Base-by-base conservation (phyloP, 2,888 invertebrate genomes). In the Meteorus cinctellus region DNA sequence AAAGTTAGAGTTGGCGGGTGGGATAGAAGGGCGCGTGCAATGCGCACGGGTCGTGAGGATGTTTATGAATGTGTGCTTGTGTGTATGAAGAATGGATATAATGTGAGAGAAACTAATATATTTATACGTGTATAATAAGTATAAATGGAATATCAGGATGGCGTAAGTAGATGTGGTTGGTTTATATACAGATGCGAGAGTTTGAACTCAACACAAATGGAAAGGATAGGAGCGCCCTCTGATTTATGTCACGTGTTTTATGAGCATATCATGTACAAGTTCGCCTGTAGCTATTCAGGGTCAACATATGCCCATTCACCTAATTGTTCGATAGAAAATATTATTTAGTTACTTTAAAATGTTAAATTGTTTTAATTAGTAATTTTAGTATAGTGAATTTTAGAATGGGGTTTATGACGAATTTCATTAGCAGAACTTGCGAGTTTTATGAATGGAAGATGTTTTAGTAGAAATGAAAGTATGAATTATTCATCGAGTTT, bases 201-300 rank as follows among this genome's bases (percentile, higher is more conserved):
- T 74, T 29, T 0, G 29, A n/a, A 19, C 29, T 31, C 60, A 31
- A 41, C 19, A 31, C 60, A 62, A 31, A 19, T n/a, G 77, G 65
- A 77, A 79, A 77, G 80, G 80, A 81, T 81, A 80, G 78, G 79
- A 80, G 81, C 78, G 74, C 79, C 82, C 77, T 74, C 83, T 85
- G 85, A 85, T 85, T 86, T 86, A 86, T 85, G 81, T 83, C 82
- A 81, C 79, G 81, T 82, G 84, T 82, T 85, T 86, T 85, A 86
- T 85, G 85, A 85, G 14, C 48, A 48, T n/a, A 48, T n/a, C 8
- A 2, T 34, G n/a, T 34, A 41, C 14, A 48, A 48, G 31, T 63
- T 51, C 12, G 6, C 16, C 31, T 14, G 6, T 10, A 31, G n/a
- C 0, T 34, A n/a, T 63, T 62, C 60, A 62, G 60, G 48, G 48